Conservation (phyloP, 2,113 vertebrate genomes). For the Platycercus adscitus region DNA sequence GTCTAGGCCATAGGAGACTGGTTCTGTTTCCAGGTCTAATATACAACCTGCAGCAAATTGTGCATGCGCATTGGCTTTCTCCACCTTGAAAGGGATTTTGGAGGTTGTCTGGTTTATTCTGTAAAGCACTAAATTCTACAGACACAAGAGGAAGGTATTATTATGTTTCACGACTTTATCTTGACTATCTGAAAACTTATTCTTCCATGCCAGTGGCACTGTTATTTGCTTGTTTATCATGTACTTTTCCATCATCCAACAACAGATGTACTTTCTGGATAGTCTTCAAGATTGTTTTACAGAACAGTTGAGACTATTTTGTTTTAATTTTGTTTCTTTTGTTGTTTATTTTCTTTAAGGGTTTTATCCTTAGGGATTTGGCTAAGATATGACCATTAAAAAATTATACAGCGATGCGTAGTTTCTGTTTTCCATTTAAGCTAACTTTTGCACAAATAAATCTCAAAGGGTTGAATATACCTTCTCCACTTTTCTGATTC, state of each 20-base stretch:
- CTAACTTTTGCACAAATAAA: conserved; percentile 45
- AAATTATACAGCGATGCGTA: conserved; percentile 11
- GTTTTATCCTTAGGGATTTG: conserved; percentile 24
- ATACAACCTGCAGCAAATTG: background rate
- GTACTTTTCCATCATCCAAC: conserved; percentile 12
- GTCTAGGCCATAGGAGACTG: background rate
- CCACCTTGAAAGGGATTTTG: background rate
- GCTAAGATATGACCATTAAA: conserved; percentile 9
- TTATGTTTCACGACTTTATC: background rate
- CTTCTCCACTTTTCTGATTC: conserved; percentile 12
- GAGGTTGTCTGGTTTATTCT: background rate
- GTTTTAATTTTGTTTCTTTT: conserved; percentile 38
- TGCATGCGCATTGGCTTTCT: background rate
- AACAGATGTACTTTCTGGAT: conserved; percentile 35
- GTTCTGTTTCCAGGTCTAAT: background rate
- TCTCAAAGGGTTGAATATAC: conserved; percentile 37
- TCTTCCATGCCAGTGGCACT: background rate
- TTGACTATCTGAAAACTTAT: background rate
- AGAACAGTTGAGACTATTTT: background rate
- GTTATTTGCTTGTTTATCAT: conserved; percentile 2
- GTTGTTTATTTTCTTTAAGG: conserved; percentile 26
- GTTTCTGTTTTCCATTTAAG: conserved; percentile 58
- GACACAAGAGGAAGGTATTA: background rate
- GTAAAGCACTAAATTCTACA: background rate
- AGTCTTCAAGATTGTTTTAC: conserved; percentile 3